phyloP scores from a whole-genome alignment of 1,140 invertebrate genomes.

The Venturia canescens region DNA sequence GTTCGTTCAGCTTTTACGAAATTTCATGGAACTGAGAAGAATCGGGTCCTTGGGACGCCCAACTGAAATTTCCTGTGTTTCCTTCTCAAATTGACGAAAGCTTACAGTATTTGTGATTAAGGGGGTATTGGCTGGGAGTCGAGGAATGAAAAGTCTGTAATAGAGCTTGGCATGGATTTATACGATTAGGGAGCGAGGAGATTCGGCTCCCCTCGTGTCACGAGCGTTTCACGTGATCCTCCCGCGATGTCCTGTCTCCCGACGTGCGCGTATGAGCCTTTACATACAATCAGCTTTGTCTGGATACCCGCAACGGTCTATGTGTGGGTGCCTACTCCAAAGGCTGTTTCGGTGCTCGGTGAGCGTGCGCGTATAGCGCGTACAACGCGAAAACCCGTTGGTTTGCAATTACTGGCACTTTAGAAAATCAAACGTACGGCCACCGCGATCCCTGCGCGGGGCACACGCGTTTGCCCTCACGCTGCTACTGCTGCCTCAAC shows the following conservation, averaged over 20 bases:
- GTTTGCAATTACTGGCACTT: constrained; percentile 71
- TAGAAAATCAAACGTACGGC: constrained; percentile 68
- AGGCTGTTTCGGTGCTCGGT: too few relatives aligned
- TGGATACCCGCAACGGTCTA: too few relatives aligned
- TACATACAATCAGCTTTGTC: not conserved
- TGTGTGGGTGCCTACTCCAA: too few relatives aligned
- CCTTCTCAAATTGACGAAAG: too few relatives aligned
- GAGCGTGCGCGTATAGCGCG: not conserved
- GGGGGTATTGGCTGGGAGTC: constrained; percentile 17
- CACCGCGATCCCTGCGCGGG: constrained; percentile 23
- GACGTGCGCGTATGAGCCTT: not conserved
- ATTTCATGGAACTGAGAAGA: too few relatives aligned
- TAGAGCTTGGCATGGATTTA: constrained; percentile 4
- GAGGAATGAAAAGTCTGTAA: constrained; percentile 33
- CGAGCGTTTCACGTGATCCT: constrained; percentile 71
- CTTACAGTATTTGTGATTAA: too few relatives aligned
- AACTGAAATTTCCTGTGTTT: too few relatives aligned
- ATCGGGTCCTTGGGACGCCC: too few relatives aligned
- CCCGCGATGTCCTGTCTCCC: constrained; percentile 62
- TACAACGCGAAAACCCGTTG: constrained; percentile 57
- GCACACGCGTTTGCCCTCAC: constrained; percentile 35
- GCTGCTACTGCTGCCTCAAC: constrained; percentile 34
- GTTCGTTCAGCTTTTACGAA: too few relatives aligned
- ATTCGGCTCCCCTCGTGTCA: constrained; percentile 54
- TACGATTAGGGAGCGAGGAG: constrained; percentile 2